Percentiles rank a stretch among this genome's conserved stretches.
phyloP scores from a whole-genome alignment of 1,140 invertebrate genomes.

The Atta texana region DNA sequence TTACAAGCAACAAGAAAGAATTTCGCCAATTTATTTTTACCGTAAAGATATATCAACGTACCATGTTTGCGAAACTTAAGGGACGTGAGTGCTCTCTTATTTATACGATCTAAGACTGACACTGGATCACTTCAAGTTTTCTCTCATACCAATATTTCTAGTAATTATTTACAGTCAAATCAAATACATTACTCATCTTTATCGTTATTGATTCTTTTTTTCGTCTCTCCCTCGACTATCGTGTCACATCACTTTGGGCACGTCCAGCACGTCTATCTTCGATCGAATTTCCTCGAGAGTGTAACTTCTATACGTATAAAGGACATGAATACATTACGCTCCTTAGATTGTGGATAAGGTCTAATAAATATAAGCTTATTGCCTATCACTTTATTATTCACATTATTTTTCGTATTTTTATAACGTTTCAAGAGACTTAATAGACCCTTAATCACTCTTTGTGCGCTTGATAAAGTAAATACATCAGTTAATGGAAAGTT shows the following conservation, averaged over 20 bases:
- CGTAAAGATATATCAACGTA: constrained; percentile 6
- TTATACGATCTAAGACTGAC: constrained; percentile 39
- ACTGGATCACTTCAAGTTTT: background rate
- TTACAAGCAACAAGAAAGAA: background rate
- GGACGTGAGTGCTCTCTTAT: background rate
- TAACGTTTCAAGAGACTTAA: background rate
- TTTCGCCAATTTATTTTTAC: background rate
- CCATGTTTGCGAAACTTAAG: constrained; percentile 23
- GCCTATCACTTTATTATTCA: background rate
- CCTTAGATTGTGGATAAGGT: constrained; percentile 17
- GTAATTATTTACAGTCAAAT: constrained; percentile 18
- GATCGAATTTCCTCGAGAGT: background rate
- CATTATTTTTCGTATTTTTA: background rate
- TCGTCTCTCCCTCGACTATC: background rate
- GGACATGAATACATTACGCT: background rate
- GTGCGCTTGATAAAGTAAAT: no score
- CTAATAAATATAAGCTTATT: background rate
- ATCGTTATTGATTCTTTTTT: constrained; percentile 21
- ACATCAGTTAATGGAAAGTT: no score
- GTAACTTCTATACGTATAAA: background rate
- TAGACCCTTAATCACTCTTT: background rate
- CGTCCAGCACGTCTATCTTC: background rate
- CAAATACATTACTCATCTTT: constrained; percentile 49
- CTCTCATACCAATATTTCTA: background rate
- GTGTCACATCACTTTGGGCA: constrained; percentile 29